Evolutionary conservation across 2,888 invertebrate species (phyloP).

Genomic region (Nyleta sp.): DNA sequence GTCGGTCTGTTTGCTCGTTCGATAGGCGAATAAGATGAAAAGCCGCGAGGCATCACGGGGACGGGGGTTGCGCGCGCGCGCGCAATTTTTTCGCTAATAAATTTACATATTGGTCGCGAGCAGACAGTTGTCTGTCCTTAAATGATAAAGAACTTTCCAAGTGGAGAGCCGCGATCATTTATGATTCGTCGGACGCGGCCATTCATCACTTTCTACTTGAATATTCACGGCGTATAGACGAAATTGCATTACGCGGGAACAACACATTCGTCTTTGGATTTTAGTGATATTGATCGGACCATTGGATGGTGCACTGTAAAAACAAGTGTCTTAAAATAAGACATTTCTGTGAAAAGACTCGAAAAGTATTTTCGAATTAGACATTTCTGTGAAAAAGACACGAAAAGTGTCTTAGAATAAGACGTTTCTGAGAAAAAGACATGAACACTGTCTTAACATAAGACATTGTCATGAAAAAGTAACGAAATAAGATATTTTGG

Average conservation of each 20-base stretch:
- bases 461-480: too few relatives aligned
- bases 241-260: slow-evolving; percentile 36
- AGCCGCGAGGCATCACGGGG: neutral
- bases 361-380: too few relatives aligned
- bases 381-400: too few relatives aligned
- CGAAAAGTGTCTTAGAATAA: too few relatives aligned
- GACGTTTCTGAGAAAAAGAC: too few relatives aligned
- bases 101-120: slow-evolving; percentile 30
- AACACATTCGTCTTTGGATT: slow-evolving; percentile 43
- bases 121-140: slow-evolving; percentile 30
- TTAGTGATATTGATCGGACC: too few relatives aligned
- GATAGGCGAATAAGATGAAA: too few relatives aligned
- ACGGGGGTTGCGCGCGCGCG: neutral
- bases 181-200: slow-evolving; percentile 31
- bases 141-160: slow-evolving; percentile 29
- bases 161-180: slow-evolving; percentile 27
- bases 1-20: slow-evolving; percentile 5
- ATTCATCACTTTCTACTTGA: slow-evolving; percentile 32
- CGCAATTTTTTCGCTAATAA: slow-evolving; percentile 17
- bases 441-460: too few relatives aligned
- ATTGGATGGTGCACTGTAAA: too few relatives aligned
- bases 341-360: too few relatives aligned
- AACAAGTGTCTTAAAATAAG: too few relatives aligned
- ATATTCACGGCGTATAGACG: slow-evolving; percentile 26
- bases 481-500: too few relatives aligned